Evolutionary conservation across 2,113 vertebrate genomes (phyloP), one percentile per base, ranked within the genome.

Genomic region (Capreolus pygargus): DNA sequence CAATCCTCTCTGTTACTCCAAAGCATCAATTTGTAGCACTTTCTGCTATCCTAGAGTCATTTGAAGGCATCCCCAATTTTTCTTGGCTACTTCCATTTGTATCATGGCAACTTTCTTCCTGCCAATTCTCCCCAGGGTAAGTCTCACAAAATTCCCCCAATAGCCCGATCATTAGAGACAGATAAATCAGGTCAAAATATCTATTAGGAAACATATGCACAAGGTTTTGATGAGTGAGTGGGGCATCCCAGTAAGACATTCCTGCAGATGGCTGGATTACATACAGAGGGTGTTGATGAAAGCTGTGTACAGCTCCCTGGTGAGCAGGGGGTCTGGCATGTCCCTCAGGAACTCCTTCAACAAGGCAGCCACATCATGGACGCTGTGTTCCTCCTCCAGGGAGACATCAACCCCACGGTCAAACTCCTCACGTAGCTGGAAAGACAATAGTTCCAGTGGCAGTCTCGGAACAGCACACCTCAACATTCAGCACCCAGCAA

Each of bases 291-390:
- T 99, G 98, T 99, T 99, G 99, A 99, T 99, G 98, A 99, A 99
- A 95, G 99, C 99, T 0, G 99, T 99, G 95, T 99, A 99, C 79
- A 99, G 99, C 97, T 99, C 99, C 98, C 99, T 99, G 87, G 99
- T 99, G 84, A 99, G 99, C 94, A 99, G 99, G 0, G 99, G 99
- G 96, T 99, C 99, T 9, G 99, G 99, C 99, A 99, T 99, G 98
- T 99, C 99, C 98, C 99, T 98, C 89, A 99, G 99, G 98, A 99
- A 99, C 98, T 99, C 99, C 97, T 99, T 99, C 79, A 99, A 97
- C 97, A 99, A 98, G 33, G 99, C 99, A 39, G 99, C 99, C 83
- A 99, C 99, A 86, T 99, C 99, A 70, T 99, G 99, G 97, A 99
- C 99, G 92, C 99, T 99, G 98, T 99, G 99, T 97, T 99, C 99